Evolutionary conservation across 2,797 vertebrate species (phyloP).

Genomic region (Odontamblyopus rebecca): DNA sequence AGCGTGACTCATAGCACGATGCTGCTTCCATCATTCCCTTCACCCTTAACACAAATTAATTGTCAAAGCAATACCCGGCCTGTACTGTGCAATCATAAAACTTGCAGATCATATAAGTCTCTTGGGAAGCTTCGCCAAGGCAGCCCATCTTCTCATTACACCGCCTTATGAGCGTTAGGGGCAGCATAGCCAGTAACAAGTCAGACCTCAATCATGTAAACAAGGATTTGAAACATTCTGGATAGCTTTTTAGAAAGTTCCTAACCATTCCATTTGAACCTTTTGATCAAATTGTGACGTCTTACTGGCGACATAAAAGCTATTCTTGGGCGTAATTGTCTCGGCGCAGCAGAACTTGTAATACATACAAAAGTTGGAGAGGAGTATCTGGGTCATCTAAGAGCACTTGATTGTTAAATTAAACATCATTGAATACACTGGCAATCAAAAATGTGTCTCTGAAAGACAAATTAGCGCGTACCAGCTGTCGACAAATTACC

Average conservation of each 20-base stretch:
- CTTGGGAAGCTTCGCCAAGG: conserved; percentile 38
- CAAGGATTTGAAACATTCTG: conserved; percentile 28
- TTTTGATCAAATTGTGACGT: conserved; percentile 22
- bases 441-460: background rate
- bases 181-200: conserved; percentile 42
- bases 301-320: conserved; percentile 21
- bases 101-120: conserved; percentile 46
- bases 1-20: conserved; percentile 9
- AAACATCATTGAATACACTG: background rate
- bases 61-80: conserved; percentile 20
- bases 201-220: conserved; percentile 46
- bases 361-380: conserved; percentile 8
- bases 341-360: conserved; percentile 6
- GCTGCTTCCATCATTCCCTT: conserved; percentile 33
- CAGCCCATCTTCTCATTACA: conserved; percentile 56
- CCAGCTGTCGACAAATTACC: conserved; percentile 6
- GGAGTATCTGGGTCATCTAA: conserved; percentile 14
- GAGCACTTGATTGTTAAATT: conserved; percentile 6
- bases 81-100: conserved; percentile 55
- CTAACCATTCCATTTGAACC: conserved; percentile 9
- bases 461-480: background rate
- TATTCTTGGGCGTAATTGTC: conserved; percentile 13
- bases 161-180: conserved; percentile 50
- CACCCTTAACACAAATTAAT: conserved; percentile 43
- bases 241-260: conserved; percentile 15